Conservation (phyloP, 2,113 vertebrate species). For the Alligator sinensis region DNA sequence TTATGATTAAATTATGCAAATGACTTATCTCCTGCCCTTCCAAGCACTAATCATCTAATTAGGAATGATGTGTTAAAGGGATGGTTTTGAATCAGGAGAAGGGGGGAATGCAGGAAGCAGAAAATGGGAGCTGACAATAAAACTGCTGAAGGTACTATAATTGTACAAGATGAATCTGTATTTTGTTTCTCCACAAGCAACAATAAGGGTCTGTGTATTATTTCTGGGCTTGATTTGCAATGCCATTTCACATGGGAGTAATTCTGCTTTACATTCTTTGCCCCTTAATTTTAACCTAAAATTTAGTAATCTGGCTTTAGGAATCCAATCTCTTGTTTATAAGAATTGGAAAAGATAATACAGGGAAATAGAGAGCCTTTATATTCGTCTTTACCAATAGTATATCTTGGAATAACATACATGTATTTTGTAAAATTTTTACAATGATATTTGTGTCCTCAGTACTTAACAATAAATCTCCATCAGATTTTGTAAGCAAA, state of each 20-base stretch:
- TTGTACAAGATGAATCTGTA: slow-evolving; percentile 46
- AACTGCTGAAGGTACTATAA: slow-evolving; percentile 54
- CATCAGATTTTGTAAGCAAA: not conserved
- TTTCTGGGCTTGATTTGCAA: slow-evolving; percentile 7
- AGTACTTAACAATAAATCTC: not conserved
- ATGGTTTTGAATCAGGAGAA: slow-evolving; percentile 82
- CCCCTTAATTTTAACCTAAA: slow-evolving; percentile 13
- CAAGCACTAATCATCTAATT: slow-evolving; percentile 94
- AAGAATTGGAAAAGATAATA: not conserved
- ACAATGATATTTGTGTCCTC: not conserved
- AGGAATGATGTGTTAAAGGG: slow-evolving; percentile 90
- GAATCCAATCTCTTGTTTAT: not conserved
- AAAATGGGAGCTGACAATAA: slow-evolving; percentile 71
- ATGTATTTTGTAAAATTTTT: not conserved
- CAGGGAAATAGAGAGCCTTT: not conserved
- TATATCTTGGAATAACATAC: not conserved
- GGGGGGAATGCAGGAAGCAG: slow-evolving; percentile 76
- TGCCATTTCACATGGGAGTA: not conserved
- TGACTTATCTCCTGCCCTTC: slow-evolving; percentile 90
- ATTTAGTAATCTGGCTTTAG: not conserved
- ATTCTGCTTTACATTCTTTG: not conserved
- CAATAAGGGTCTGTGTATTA: slow-evolving; percentile 15
- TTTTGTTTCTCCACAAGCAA: slow-evolving; percentile 32
- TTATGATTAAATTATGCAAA: slow-evolving; percentile 96
- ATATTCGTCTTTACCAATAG: not conserved